Percentiles rank a stretch among this genome's conserved stretches.
Conservation (phyloP, 2,113 vertebrate species). For the Cheilinus undulatus region DNA sequence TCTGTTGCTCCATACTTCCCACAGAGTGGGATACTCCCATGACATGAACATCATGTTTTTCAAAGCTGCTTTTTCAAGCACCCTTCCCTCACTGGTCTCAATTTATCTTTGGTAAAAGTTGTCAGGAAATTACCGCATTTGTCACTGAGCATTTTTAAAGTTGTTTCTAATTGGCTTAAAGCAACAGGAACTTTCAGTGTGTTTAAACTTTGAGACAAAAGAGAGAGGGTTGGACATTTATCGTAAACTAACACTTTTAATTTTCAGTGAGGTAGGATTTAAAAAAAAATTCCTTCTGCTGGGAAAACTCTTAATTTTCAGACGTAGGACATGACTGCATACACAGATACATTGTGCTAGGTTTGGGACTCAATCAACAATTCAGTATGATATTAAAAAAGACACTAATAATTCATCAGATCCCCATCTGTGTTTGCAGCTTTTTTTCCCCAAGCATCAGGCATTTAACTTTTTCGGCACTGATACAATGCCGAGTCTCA, state of each 20-base stretch:
- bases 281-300: slow-evolving; percentile 3
- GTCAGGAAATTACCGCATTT: slow-evolving; percentile 21
- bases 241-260: slow-evolving; percentile 36
- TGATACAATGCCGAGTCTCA: slow-evolving; percentile 26
- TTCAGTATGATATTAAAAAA: slow-evolving; percentile 31
- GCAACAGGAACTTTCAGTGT: slow-evolving; percentile 27
- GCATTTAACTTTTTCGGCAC: slow-evolving; percentile 44
- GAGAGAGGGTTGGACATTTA: slow-evolving; percentile 41
- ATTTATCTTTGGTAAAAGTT: slow-evolving; percentile 15
- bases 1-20: slow-evolving; percentile 38
- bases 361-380: slow-evolving; percentile 7
- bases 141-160: slow-evolving; percentile 40
- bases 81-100: neutral
- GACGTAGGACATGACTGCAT: slow-evolving; percentile 16
- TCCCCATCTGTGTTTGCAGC: slow-evolving; percentile 25
- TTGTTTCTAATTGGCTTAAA: slow-evolving; percentile 56
- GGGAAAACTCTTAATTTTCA: slow-evolving; percentile 16
- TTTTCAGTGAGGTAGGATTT: no score
- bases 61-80: neutral
- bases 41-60: neutral
- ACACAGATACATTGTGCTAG: slow-evolving; percentile 44
- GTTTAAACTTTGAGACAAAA: slow-evolving; percentile 37
- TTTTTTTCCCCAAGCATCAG: slow-evolving; percentile 56
- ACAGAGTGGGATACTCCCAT: neutral
- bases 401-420: slow-evolving; percentile 28